Base-by-base conservation (phyloP, 2,113 vertebrate species). In the Nicator chloris region DNA sequence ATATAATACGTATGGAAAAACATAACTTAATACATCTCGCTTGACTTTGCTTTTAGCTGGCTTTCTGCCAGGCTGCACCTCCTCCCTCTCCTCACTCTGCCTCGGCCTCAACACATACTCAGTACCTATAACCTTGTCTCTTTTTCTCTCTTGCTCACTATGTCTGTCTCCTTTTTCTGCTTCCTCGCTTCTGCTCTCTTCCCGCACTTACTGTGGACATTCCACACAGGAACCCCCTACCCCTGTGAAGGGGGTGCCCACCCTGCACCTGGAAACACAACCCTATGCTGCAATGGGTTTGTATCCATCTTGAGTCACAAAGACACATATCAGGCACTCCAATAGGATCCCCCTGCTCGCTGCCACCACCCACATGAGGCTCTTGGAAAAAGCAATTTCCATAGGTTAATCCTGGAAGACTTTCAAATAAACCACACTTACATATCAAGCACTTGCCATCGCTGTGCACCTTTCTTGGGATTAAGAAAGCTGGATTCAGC, bases 281-380 rank as follows among this genome's bases (percentile, higher is more conserved):
- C 28, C 60, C 40, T 5, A 3, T 4, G n/a, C 57, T 76, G 37
- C 53, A 44, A 8, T 0, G 2, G 13, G 2, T 4, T 27, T 24
- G 53, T 33, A 50, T 4, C 31, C 70, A 13, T 17, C 45, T 39
- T 50, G 22, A 54, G 26, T 57, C 82, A 49, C 61, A 37, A 8
- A 28, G 63, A 53, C 3, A 7, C 20, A 2, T 5, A 39, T 7
- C 33, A 51, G 60, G 49, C 22, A 40, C 65, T 28, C 40, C 47
- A 33, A 2, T 0, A 63, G 24, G 47, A 76, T 90, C 68, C 54
- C 5, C 2, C 39, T 3, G 9, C 28, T 65, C 0, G 0, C 60
- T 28, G 63, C 0, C 7, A 75, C 22, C 11, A 3, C 14, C 75
- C 57, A 39, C 42, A 27, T 0, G 0, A 89, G 24, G 53, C 31